phyloP scores from a whole-genome alignment of 1,140 invertebrate species.

The Lucilia sericata region DNA sequence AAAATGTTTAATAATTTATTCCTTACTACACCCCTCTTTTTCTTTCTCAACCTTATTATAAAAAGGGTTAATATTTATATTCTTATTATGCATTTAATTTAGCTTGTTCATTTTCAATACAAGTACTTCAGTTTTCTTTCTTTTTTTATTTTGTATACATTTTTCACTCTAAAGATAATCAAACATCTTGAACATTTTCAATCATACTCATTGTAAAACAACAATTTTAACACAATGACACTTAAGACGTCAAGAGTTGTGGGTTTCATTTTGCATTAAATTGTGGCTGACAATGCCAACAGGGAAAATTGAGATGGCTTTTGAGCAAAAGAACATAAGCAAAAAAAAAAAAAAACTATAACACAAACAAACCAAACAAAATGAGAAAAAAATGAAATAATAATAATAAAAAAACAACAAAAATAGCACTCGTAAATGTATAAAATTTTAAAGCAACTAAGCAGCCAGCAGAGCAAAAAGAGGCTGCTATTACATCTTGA shows the following conservation, averaged over 20 bases:
- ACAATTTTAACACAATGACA: constrained; percentile 42
- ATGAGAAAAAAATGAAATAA: not conserved
- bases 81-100: not conserved
- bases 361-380: not conserved
- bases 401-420: not conserved
- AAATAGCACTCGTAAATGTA: not conserved
- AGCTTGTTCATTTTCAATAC: not conserved
- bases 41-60: not conserved
- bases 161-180: constrained; percentile 37
- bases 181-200: constrained; percentile 42
- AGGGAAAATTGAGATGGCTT: not conserved
- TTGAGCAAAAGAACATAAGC: not conserved
- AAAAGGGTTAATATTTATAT: not conserved
- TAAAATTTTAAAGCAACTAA: constrained; percentile 19
- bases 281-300: constrained; percentile 23
- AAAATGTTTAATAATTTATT: not conserved
- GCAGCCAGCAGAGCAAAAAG: constrained; percentile 30
- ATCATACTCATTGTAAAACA: constrained; percentile 36
- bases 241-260: constrained; percentile 35
- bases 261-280: constrained; percentile 24
- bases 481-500: not conserved
- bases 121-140: not conserved
- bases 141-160: not conserved
- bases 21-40: not conserved
- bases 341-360: not conserved